phyloP scores from a whole-genome alignment of 2,797 vertebrate genomes.

The Molossus molossus region DNA sequence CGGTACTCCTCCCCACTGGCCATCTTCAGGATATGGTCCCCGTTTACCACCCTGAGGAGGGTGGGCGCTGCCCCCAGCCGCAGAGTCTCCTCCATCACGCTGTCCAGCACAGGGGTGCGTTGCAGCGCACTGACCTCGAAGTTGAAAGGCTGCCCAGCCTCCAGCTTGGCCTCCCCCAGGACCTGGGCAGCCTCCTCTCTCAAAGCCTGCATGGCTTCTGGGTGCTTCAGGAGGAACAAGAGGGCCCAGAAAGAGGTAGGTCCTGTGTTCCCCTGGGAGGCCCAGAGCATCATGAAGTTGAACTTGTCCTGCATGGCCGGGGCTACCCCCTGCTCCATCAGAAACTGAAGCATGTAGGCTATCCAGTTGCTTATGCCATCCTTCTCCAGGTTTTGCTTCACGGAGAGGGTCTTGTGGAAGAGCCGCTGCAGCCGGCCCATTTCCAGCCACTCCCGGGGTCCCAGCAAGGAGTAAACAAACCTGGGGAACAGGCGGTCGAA shows the following conservation, averaged over 20 bases:
- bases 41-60: slow-evolving; percentile 91
- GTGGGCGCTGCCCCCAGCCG: slow-evolving; percentile 91
- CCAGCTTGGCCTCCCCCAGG: slow-evolving; percentile 89
- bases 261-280: slow-evolving; percentile 96
- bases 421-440: slow-evolving; percentile 88
- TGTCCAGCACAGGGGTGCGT: slow-evolving; percentile 93
- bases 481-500: slow-evolving; percentile 95
- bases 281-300: slow-evolving; percentile 96
- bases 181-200: slow-evolving; percentile 91
- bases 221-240: slow-evolving; percentile 94
- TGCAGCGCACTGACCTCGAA: slow-evolving; percentile 92
- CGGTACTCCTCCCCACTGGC: slow-evolving; percentile 88
- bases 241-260: slow-evolving; percentile 96
- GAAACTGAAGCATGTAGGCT: slow-evolving; percentile 87
- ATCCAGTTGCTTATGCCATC: slow-evolving; percentile 95
- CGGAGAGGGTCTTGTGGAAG: slow-evolving; percentile 92
- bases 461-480: slow-evolving; percentile 91
- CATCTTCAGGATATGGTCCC: slow-evolving; percentile 91
- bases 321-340: slow-evolving; percentile 86
- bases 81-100: slow-evolving; percentile 94
- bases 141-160: slow-evolving; percentile 86
- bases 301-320: slow-evolving; percentile 92
- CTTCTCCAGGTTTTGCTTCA: slow-evolving; percentile 88
- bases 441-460: slow-evolving; percentile 90
- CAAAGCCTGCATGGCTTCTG: slow-evolving; percentile 93